Evolutionary conservation across 1,140 invertebrate genomes (phyloP).

Genomic region (Pseudomyrmex cubaensis): DNA sequence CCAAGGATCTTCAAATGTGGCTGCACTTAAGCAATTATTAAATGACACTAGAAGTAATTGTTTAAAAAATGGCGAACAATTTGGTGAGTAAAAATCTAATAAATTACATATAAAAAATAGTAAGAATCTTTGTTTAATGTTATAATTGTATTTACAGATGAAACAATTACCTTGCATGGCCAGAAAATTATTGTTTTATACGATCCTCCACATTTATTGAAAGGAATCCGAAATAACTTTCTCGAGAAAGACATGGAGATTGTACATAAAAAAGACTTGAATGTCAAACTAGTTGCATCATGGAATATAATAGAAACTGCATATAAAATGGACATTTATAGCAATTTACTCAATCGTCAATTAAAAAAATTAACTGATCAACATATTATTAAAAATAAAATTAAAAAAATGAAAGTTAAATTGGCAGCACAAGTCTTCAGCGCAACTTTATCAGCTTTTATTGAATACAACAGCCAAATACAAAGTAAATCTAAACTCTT

Average conservation of each 20-base stretch:
- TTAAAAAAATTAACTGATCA: conserved; percentile 1
- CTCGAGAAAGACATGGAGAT: background rate
- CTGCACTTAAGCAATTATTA: background rate
- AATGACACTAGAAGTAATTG: background rate
- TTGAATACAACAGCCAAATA: conserved; percentile 17
- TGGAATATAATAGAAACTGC: background rate
- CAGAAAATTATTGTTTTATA: too few relatives aligned
- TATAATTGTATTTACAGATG: too few relatives aligned
- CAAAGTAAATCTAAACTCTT: background rate
- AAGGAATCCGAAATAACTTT: too few relatives aligned
- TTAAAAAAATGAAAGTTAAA: conserved; percentile 17
- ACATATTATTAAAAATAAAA: background rate
- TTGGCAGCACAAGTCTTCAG: conserved; percentile 4
- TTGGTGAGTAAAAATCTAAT: background rate
- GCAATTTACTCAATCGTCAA: conserved; percentile 14
- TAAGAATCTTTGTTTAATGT: too few relatives aligned
- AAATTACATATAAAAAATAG: background rate
- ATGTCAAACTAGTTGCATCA: background rate
- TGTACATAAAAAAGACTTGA: background rate
- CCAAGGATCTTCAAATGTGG: background rate
- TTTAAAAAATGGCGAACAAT: background rate
- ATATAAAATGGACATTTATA: conserved; percentile 23
- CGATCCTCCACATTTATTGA: too few relatives aligned
- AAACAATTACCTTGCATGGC: too few relatives aligned
- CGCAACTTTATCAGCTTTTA: conserved; percentile 12